Conservation (phyloP, 1,140 invertebrate species). For the Drosophila seguyi region DNA sequence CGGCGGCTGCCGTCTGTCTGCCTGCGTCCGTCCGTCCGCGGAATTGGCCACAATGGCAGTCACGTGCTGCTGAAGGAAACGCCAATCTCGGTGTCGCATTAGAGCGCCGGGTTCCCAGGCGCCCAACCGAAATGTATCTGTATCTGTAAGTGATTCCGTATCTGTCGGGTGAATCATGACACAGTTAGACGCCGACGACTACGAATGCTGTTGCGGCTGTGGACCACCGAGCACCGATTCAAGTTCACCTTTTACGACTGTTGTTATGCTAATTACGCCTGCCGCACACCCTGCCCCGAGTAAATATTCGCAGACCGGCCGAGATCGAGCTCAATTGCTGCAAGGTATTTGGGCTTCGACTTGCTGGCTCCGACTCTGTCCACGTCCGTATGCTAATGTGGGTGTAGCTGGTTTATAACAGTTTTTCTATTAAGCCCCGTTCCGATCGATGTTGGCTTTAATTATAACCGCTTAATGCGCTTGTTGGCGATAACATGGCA, state of each 20-base stretch:
- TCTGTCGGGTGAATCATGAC: constrained; percentile 69
- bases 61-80: constrained; percentile 62
- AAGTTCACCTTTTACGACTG: constrained; percentile 66
- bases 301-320: constrained; percentile 2
- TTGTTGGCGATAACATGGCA: constrained; percentile 27
- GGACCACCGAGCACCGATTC: constrained; percentile 50
- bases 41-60: constrained; percentile 39
- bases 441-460: constrained; percentile 41
- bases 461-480: constrained; percentile 69
- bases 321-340: constrained; percentile 20
- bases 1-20: constrained; percentile 2
- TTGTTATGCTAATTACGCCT: constrained; percentile 69
- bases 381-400: constrained; percentile 64
- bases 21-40: constrained; percentile 1
- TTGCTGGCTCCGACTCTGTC: not conserved
- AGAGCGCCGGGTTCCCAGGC: constrained; percentile 16
- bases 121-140: constrained; percentile 7
- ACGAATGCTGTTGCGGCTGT: constrained; percentile 23
- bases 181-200: constrained; percentile 49
- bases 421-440: constrained; percentile 57
- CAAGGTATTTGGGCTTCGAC: constrained; percentile 37
- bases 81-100: constrained; percentile 26
- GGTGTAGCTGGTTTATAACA: constrained; percentile 72
- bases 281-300: constrained; percentile 31
- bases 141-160: constrained; percentile 30